Conservation (phyloP, 2,888 invertebrate species). For the Agapostemon virescens region DNA sequence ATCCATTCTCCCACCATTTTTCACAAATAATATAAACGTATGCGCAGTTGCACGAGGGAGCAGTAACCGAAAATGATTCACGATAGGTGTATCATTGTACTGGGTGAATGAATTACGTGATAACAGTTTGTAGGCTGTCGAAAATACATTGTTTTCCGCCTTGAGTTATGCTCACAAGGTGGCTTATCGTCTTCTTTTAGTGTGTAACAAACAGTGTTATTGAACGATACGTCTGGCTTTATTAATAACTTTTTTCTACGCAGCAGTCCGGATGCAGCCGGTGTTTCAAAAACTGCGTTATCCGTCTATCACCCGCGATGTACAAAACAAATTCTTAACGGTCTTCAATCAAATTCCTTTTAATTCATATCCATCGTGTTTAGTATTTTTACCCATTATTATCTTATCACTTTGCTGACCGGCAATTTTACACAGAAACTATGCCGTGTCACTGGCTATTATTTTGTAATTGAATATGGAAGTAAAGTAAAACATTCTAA, state of each 20-base stretch:
- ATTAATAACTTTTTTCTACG: slow-evolving; percentile 16
- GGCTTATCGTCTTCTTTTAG: too few species aligned
- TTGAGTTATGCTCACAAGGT: too few species aligned
- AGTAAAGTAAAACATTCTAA: too few species aligned
- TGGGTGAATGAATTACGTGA: background rate
- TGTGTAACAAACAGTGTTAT: background rate
- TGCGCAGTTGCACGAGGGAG: background rate
- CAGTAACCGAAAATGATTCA: background rate
- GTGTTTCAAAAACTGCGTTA: background rate
- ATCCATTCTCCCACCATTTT: background rate
- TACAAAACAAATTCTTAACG: background rate
- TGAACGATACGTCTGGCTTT: background rate
- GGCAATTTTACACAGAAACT: too few species aligned
- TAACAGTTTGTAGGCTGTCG: background rate
- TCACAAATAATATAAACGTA: background rate
- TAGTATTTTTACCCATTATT: too few species aligned
- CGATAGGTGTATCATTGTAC: background rate
- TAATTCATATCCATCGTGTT: too few species aligned
- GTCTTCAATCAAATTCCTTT: background rate
- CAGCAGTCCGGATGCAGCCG: background rate
- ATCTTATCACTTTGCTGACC: too few species aligned
- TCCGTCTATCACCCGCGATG: background rate
- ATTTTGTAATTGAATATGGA: too few species aligned
- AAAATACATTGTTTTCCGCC: too few species aligned
- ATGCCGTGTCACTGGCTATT: too few species aligned